Evolutionary conservation across 2,888 invertebrate species (phyloP), one percentile per base, ranked within the genome.

Genomic region (Melangyna quadrimaculata): DNA sequence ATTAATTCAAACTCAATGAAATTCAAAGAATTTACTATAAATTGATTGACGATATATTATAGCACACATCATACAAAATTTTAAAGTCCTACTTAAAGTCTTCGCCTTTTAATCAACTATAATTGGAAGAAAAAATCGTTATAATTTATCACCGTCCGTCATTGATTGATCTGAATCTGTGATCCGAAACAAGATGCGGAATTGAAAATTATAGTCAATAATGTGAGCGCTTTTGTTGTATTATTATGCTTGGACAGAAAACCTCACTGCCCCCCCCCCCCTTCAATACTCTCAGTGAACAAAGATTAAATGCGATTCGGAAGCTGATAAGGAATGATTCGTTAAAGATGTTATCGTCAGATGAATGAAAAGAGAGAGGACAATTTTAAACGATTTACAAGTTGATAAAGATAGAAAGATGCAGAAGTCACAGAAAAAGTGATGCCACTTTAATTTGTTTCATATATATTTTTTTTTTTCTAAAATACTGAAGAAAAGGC

Each of bases 71-170:
- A 51, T 27, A 45, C 5, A 37, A 9, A 12, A 45, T 27, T 17
- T 59, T 12, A 35, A 61, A 48, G 22, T 43, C 7, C 40, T 27
- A 40, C 29, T 27, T 24, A 40, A 40, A 53, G 8, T 45, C 69
- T 55, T 75, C 48, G 71, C 57, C 71, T 77, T 57, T 63, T 14
- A 57, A 32, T 51, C 27, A 14, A 43, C 35, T 72, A n/a, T 19
- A 77, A 81, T 77, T 77, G 73, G n/a, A n/a, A n/a, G n/a, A 48
- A 74, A 57, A 57, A 70, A 63, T 70, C 73, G 48, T 48, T 74
- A n/a, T n/a, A 40, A 78, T 10, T 69, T 53, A 83, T 73, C 69
- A 59, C 32, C 24, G 27, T 53, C 32, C 12, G 27, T 37, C 55
- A 43, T 35, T 53, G 57, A 78, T 70, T 35, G 73, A 73, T 78